A percentile compares a stretch with the other conserved stretches of the same genome.
These are phyloP conservation scores for Lasiurus borealis DNA, from an alignment of 2,113 vertebrate species.

Conservation along the genomic window DNA sequence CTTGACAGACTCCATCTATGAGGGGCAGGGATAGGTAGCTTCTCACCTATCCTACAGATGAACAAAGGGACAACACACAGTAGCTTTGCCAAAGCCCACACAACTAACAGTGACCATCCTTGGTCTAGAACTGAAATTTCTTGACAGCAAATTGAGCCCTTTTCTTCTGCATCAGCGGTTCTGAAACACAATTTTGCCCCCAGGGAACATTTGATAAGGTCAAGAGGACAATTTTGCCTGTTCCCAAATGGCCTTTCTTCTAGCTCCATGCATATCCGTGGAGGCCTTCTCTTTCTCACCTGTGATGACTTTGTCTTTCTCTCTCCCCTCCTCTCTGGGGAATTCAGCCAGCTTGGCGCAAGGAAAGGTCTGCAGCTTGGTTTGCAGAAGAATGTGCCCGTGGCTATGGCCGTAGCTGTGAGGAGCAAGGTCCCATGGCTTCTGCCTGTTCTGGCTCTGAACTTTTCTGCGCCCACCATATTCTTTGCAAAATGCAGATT, in stretches of 20 bases:
- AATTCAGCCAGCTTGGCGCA: fast-evolving
- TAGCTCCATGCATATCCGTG: too few species aligned
- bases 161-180: too few species aligned
- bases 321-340: too few species aligned
- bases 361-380: fast-evolving
- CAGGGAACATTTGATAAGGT: too few species aligned
- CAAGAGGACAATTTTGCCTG: fast-evolving
- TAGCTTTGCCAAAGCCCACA: fast-evolving
- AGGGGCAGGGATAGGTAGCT: fast-evolving
- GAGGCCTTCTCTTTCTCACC: too few species aligned
- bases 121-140: neutral
- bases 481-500: neutral
- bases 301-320: too few species aligned
- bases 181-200: neutral
- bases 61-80: fast-evolving
- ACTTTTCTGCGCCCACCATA: neutral
- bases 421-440: fast-evolving
- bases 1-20: fast-evolving
- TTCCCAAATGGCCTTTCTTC: too few species aligned
- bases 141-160: neutral
- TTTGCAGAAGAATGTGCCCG: neutral
- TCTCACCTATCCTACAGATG: neutral
- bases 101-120: fast-evolving
- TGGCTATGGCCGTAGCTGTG: neutral
- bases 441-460: neutral